Evolutionary conservation across 1,140 invertebrate genomes (phyloP).

Genomic region (Harpegnathos saltator): DNA sequence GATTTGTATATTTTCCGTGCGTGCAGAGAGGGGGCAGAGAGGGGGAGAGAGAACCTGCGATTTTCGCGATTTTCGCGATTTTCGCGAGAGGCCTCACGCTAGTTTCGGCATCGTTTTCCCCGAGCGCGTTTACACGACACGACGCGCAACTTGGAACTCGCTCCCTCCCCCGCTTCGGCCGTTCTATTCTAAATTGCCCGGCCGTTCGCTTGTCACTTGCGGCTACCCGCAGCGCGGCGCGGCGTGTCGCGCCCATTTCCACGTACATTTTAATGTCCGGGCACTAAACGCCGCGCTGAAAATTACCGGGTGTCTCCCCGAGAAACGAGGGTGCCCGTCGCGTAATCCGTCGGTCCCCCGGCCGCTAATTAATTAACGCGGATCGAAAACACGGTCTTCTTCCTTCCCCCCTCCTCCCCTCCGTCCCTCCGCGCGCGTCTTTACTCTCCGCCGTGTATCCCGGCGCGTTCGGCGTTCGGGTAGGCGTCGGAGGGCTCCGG

Average conservation of each 20-base stretch:
- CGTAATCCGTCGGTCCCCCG: constrained; percentile 5
- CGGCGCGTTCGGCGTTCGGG: no score
- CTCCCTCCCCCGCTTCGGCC: no score
- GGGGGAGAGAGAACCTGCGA: constrained; percentile 30
- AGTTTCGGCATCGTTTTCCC: constrained; percentile 19
- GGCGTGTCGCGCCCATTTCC: constrained; percentile 15
- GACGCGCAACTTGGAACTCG: constrained; percentile 2
- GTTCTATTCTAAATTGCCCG: constrained; percentile 37
- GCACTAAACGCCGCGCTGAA: constrained; percentile 16
- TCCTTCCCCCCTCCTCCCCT: neutral
- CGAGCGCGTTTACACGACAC: neutral
- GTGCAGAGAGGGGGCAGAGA: no score
- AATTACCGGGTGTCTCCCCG: constrained; percentile 36
- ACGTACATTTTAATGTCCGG: constrained; percentile 21
- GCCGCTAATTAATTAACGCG: constrained; percentile 54
- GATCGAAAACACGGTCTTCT: constrained; percentile 33
- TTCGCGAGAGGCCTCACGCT: no score
- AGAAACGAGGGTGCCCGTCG: constrained; percentile 38
- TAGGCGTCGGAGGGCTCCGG: neutral
- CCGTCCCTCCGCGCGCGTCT: neutral
- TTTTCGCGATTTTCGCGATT: constrained; percentile 8
- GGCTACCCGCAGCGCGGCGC: constrained; percentile 54
- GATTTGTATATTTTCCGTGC: no score
- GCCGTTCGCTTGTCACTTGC: constrained; percentile 51
- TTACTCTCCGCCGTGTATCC: neutral